Percentiles rank a stretch among this genome's conserved stretches.
Evolutionary conservation across 2,888 invertebrate species (phyloP).

Genomic region (Drosophila fulvimacula): DNA sequence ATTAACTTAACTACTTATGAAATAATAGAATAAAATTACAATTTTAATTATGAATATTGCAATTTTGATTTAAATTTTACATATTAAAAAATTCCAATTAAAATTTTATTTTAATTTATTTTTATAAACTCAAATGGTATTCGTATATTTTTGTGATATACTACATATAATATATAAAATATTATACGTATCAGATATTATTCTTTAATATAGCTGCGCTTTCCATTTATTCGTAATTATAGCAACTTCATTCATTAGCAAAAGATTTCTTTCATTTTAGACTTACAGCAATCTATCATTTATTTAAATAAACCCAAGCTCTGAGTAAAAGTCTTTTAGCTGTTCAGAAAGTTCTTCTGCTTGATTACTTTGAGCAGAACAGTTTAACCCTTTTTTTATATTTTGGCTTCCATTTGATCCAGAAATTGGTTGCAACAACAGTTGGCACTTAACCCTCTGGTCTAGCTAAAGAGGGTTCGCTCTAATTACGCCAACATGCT

Average conservation of each 20-base stretch:
- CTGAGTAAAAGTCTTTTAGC: not conserved
- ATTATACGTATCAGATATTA: too few relatives aligned
- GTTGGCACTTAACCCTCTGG: slow-evolving; percentile 58
- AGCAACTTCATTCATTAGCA: not conserved
- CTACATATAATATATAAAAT: too few relatives aligned
- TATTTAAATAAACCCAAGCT: not conserved
- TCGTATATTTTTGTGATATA: too few relatives aligned
- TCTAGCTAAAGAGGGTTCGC: slow-evolving; percentile 34
- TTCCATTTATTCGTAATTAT: too few relatives aligned
- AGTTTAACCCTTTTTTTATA: slow-evolving; percentile 39
- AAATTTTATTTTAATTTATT: too few relatives aligned
- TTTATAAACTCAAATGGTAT: too few relatives aligned
- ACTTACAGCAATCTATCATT: not conserved
- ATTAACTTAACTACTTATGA: too few relatives aligned
- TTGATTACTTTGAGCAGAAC: slow-evolving; percentile 20
- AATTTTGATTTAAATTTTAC: too few relatives aligned
- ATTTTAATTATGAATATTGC: too few relatives aligned
- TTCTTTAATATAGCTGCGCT: too few relatives aligned
- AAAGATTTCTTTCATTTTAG: not conserved
- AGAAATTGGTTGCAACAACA: slow-evolving; percentile 31
- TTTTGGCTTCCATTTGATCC: slow-evolving; percentile 11
- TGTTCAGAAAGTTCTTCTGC: slow-evolving; percentile 3
- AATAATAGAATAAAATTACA: too few relatives aligned
- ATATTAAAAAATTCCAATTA: too few relatives aligned
- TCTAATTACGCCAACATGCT: slow-evolving; percentile 67